phyloP scores from a whole-genome alignment of 2,888 invertebrate genomes.

The Hyppa rectilinea region DNA sequence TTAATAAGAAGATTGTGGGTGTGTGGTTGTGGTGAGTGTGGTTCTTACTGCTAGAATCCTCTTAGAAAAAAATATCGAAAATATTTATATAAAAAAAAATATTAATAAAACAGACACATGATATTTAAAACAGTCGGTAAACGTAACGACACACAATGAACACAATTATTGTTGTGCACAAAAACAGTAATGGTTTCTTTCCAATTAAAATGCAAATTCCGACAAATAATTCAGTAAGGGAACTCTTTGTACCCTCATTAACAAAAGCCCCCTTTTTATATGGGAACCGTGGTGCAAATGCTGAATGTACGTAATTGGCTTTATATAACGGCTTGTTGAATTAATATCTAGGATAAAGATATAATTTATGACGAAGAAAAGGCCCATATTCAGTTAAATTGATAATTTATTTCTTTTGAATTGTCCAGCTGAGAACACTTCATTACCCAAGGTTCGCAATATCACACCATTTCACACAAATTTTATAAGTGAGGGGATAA shows the following conservation, averaged over 20 bases:
- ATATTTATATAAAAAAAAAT: neutral
- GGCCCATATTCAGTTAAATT: constrained; percentile 59
- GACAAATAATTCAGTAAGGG: constrained; percentile 80
- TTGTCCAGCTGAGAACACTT: constrained; percentile 54
- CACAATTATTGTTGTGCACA: constrained; percentile 65
- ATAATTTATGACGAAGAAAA: constrained; percentile 65
- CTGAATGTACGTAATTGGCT: constrained; percentile 80
- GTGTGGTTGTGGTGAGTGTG: no score
- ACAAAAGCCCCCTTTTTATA: constrained; percentile 77
- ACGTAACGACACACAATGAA: constrained; percentile 40
- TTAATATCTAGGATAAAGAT: constrained; percentile 72
- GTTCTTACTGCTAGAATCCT: neutral
- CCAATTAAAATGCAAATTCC: constrained; percentile 85
- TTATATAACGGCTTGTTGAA: constrained; percentile 76
- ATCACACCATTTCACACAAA: constrained; percentile 10
- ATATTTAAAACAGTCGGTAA: constrained; percentile 8
- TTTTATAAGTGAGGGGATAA: constrained; percentile 5
- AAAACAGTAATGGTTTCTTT: constrained; percentile 77
- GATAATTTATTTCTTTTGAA: constrained; percentile 59
- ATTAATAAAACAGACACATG: neutral
- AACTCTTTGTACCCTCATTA: constrained; percentile 83
- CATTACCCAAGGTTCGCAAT: constrained; percentile 35
- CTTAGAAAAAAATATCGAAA: neutral
- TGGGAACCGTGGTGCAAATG: constrained; percentile 73
- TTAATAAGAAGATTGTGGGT: neutral